These are phyloP conservation scores for Vulpes lagopus DNA, from an alignment of 2,113 vertebrate species.

Conservation along the genomic window DNA sequence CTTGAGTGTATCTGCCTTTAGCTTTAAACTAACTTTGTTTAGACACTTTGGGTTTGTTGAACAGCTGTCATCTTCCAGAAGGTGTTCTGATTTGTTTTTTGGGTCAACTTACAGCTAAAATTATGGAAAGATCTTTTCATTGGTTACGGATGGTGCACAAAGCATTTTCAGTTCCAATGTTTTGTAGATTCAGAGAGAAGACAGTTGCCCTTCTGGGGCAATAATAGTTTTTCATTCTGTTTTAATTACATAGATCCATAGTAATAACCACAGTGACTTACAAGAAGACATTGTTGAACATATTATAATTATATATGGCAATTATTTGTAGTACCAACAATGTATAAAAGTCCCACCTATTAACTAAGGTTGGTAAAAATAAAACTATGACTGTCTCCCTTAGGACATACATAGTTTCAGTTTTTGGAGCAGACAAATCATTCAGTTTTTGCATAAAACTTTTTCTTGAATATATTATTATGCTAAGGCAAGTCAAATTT, in stretches of 20 bases:
- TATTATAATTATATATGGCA: constrained; percentile 75
- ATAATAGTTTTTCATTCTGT: constrained; percentile 72
- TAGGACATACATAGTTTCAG: constrained; percentile 47
- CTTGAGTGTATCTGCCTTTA: constrained; percentile 38
- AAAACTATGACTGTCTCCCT: constrained; percentile 47
- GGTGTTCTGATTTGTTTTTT: constrained; percentile 35
- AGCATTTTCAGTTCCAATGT: constrained; percentile 65
- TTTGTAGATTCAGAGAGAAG: constrained; percentile 60
- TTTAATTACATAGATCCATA: constrained; percentile 80
- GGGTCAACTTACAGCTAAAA: constrained; percentile 52
- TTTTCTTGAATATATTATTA: constrained; percentile 58
- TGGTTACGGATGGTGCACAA: constrained; percentile 70
- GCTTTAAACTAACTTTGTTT: constrained; percentile 29
- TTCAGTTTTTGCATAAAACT: constrained; percentile 52
- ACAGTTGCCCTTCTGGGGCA: constrained; percentile 73
- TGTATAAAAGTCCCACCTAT: constrained; percentile 66
- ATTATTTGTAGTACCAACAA: constrained; percentile 72
- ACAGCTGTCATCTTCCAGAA: constrained; percentile 60
- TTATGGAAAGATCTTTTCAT: constrained; percentile 61
- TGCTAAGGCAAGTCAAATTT: constrained; percentile 47
- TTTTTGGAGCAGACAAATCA: constrained; percentile 25
- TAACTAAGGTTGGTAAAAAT: constrained; percentile 55
- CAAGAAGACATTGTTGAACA: constrained; percentile 71
- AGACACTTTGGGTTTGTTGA: constrained; percentile 31
- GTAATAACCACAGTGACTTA: constrained; percentile 78